Evolutionary conservation across 2,888 invertebrate species (phyloP), one percentile per base, ranked within the genome.

Genomic region (Brachyptera risi): DNA sequence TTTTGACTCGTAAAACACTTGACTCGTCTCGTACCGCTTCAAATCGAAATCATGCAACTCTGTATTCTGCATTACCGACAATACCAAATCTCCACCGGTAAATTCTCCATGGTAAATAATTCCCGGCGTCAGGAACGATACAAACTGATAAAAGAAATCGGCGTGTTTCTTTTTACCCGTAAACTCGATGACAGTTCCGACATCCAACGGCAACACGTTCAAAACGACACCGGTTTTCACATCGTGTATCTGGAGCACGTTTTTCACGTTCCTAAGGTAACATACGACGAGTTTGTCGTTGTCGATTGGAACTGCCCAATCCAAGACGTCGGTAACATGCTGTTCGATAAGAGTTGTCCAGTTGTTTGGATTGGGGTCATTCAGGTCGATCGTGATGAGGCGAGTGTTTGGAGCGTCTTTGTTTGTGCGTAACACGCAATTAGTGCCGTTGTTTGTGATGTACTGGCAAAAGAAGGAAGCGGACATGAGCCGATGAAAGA

Each of bases 251-350:
- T 92, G 89, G 54, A 98, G 79, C 65, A 68, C 69, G 77, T 93
- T 95, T 83, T 96, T 96, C 9, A 97, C 97, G 80, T 98, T 95
- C 72, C 90, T 85, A 61, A 97, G 83, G 73, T 96, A 98, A 73
- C 90, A 89, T 31, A 94, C 77, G 57, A 96, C 83, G 31, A 99
- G 79, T 74, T 92, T 90, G 73, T 95, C 85, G n/a, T 84, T 78
- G 73, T 92, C 85, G 0, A 95, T 93, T 58, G 92, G 88, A 7
- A 82, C 79, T 0, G 87, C 91, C 91, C 93, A 95, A 73, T 96
- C 92, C 44, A 99, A 74, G 0, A 97, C 96, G 77, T 96, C 89
- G 63, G 83, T 85, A 3, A 85, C 76, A 73, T 97, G 86, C 75
- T 96, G 94, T 24, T 86, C 79, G 67, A 98, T 82, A 17, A 98